A percentile compares a stretch with the other conserved stretches of the same genome.
Conservation (phyloP, 2,888 invertebrate species). For the Colostygia pectinataria region DNA sequence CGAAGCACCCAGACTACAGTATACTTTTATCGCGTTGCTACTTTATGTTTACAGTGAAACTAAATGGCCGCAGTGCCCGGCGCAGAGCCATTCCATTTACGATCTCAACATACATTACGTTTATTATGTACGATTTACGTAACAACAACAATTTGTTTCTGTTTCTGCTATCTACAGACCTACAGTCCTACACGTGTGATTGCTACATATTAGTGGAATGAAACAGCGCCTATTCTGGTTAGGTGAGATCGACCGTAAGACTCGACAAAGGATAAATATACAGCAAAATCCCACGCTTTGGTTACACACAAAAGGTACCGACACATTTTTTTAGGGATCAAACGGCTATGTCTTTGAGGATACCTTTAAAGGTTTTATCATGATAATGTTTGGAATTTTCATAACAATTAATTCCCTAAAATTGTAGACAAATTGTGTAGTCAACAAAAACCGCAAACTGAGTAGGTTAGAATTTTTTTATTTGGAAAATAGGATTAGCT, state of each 20-base stretch:
- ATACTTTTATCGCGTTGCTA: constrained; percentile 27
- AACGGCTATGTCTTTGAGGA: neutral
- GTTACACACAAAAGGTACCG: neutral
- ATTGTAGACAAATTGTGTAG: too few relatives aligned
- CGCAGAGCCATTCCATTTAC: constrained; percentile 40
- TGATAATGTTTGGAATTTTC: neutral
- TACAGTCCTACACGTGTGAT: constrained; percentile 21
- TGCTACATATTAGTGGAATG: constrained; percentile 16
- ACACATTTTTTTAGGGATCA: constrained; percentile 2
- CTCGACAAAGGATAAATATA: constrained; percentile 4
- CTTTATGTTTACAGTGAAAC: constrained; percentile 33
- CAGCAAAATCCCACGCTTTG: constrained; percentile 2
- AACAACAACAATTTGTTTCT: constrained; percentile 44
- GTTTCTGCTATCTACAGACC: constrained; percentile 22
- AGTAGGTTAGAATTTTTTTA: too few relatives aligned
- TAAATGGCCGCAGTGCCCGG: constrained; percentile 30
- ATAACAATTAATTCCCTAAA: neutral
- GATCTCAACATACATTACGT: constrained; percentile 42
- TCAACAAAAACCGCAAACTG: too few relatives aligned
- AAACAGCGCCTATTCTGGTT: constrained; percentile 1
- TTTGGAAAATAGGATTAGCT: too few relatives aligned
- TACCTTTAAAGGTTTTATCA: neutral
- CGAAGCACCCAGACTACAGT: constrained; percentile 2
- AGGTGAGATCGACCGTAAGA: neutral
- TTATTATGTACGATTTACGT: constrained; percentile 47